Percentiles rank a stretch among this genome's conserved stretches.
Evolutionary conservation across 2,797 vertebrate species (phyloP).

Genomic region (Orestias chungarensis): DNA sequence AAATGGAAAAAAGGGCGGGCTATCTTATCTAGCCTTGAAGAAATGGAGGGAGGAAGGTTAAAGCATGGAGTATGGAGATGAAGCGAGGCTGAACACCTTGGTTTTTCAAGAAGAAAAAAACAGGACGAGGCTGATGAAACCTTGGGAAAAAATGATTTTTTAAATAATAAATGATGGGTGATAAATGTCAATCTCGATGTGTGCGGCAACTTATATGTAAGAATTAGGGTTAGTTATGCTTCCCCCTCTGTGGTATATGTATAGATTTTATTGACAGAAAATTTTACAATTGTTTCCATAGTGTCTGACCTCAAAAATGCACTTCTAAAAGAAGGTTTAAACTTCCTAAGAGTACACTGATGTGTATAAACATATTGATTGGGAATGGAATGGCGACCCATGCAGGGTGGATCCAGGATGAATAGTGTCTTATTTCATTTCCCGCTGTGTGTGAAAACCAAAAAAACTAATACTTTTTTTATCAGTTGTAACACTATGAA

Average conservation of each 20-base stretch:
- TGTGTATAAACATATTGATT: too few species aligned
- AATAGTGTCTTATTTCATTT: too few species aligned
- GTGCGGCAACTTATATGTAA: not conserved
- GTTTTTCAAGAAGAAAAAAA: conserved; percentile 12
- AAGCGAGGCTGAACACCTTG: conserved; percentile 28
- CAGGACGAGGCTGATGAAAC: not conserved
- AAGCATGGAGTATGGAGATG: conserved; percentile 17
- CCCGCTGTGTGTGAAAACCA: too few species aligned
- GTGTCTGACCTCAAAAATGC: not conserved
- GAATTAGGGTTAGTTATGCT: not conserved
- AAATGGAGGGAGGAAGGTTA: conserved; percentile 39
- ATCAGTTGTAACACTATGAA: too few species aligned
- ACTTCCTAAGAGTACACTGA: not conserved
- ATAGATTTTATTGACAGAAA: not conserved
- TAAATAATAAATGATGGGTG: not conserved
- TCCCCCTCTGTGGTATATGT: not conserved
- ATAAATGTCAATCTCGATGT: not conserved
- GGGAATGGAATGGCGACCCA: too few species aligned
- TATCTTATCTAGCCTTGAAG: conserved; percentile 29
- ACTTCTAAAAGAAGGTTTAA: not conserved
- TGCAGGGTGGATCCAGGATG: too few species aligned
- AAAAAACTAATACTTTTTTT: too few species aligned
- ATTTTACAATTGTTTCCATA: not conserved
- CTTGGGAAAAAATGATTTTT: conserved; percentile 1
- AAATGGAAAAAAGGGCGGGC: not conserved